These are phyloP conservation scores for Drosophila mimica DNA, from an alignment of 2,888 invertebrate species.

Conservation along the genomic window DNA sequence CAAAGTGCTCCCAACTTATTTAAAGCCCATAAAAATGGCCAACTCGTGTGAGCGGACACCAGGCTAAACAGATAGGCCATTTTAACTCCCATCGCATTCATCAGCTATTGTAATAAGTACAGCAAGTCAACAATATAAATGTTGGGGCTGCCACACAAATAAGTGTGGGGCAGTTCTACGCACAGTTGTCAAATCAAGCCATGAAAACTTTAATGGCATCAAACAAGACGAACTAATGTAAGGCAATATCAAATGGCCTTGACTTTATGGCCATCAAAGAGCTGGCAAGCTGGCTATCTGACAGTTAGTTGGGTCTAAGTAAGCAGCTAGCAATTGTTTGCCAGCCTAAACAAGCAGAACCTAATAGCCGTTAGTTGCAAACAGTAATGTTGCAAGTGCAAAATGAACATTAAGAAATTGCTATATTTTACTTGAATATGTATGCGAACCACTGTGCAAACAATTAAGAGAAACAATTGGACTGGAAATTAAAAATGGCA, in stretches of 20 bases:
- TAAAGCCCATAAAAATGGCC: constrained; percentile 45
- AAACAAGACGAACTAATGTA: constrained; percentile 23
- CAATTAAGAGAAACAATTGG: not conserved
- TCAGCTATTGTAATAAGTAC: constrained; percentile 17
- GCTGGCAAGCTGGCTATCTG: constrained; percentile 4
- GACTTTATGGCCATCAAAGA: constrained; percentile 31
- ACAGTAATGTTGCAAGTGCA: not conserved
- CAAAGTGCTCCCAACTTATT: constrained; percentile 43
- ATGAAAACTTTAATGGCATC: constrained; percentile 60
- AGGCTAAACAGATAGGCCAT: constrained; percentile 44
- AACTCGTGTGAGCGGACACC: constrained; percentile 13
- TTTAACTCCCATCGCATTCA: constrained; percentile 23
- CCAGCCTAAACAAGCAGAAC: constrained; percentile 45
- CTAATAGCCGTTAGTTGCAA: not conserved
- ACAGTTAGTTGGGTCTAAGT: constrained; percentile 16
- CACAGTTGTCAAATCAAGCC: constrained; percentile 48
- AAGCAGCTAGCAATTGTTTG: constrained; percentile 35
- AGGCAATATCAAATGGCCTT: constrained; percentile 31
- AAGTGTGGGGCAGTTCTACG: not conserved
- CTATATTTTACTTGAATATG: not conserved
- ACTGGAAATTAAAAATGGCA: not conserved
- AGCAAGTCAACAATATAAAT: constrained; percentile 39
- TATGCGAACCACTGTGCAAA: not conserved
- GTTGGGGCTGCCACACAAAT: constrained; percentile 9
- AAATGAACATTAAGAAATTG: not conserved